Evolutionary conservation across 2,797 vertebrate genomes (phyloP).

Genomic region (Ateles fusciceps): DNA sequence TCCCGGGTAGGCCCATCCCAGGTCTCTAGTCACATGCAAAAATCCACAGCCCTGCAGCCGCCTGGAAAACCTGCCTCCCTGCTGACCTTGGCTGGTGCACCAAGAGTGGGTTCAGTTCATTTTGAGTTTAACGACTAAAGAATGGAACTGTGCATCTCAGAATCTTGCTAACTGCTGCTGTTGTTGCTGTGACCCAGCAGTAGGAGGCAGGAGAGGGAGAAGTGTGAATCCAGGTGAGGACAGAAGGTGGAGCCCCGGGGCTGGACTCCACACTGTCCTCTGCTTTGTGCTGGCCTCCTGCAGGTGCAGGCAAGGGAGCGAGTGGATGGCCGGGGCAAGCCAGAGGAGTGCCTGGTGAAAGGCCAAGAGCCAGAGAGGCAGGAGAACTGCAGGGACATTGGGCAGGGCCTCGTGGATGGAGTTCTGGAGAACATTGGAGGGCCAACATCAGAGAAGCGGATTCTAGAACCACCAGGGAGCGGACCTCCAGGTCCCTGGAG

Average conservation of each 20-base stretch:
- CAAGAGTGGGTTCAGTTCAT: background rate
- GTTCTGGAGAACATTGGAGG: background rate
- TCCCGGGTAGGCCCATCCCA: too few relatives aligned
- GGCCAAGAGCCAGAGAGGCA: background rate
- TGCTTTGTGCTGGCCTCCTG: background rate
- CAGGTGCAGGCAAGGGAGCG: background rate
- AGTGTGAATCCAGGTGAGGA: background rate
- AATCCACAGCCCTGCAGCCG: rapidly evolving
- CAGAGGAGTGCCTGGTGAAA: background rate
- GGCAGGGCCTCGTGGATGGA: background rate
- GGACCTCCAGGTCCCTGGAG: background rate
- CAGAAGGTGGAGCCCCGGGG: background rate
- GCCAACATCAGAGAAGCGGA: background rate
- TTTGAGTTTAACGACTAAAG: background rate
- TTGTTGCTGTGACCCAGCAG: background rate
- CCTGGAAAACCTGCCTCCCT: background rate
- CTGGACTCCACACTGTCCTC: background rate
- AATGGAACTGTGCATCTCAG: background rate
- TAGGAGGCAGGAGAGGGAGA: background rate
- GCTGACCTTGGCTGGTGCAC: background rate
- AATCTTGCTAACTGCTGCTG: background rate
- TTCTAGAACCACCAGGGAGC: background rate
- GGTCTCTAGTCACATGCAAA: background rate
- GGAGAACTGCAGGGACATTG: rapidly evolving
- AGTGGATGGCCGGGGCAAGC: background rate